Evolutionary conservation across 2,797 vertebrate species (phyloP).

Genomic region (Eospalax fontanierii): DNA sequence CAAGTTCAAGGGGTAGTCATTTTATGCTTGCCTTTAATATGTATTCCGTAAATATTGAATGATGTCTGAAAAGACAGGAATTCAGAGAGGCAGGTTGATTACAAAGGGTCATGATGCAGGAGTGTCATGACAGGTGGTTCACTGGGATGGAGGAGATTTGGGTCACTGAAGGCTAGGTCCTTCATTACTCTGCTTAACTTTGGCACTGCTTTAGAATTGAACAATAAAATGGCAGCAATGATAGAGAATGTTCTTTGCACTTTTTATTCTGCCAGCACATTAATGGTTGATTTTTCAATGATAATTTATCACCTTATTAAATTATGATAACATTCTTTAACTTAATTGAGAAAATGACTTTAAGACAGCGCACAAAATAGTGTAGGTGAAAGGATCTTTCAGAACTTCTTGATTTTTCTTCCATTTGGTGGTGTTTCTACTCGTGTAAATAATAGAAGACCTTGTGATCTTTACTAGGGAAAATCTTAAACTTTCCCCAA

Average conservation of each 20-base stretch:
- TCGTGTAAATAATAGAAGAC: not conserved
- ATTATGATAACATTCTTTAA: not conserved
- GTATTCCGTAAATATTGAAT: constrained; percentile 5
- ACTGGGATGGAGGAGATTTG: not conserved
- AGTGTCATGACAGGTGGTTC: not conserved
- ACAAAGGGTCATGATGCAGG: not conserved
- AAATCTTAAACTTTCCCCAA: not conserved
- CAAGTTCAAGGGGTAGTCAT: not conserved
- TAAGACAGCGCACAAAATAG: not conserved
- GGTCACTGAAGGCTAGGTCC: not conserved
- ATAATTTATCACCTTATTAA: not conserved
- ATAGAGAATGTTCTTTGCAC: not conserved
- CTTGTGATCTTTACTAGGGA: not conserved
- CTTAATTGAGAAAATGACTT: not conserved
- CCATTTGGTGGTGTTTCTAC: too few species aligned
- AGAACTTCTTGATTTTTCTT: not conserved
- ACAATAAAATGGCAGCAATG: not conserved
- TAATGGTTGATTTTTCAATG: not conserved
- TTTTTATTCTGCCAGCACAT: not conserved
- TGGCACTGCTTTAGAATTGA: not conserved
- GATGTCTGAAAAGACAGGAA: not conserved
- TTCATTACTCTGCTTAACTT: not conserved
- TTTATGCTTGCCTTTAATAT: not conserved
- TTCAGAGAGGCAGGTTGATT: not conserved
- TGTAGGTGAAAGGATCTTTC: not conserved